A percentile compares a stretch with the other conserved stretches of the same genome.
phyloP scores from a whole-genome alignment of 2,888 invertebrate species.

The Stenichneumon culpator region DNA sequence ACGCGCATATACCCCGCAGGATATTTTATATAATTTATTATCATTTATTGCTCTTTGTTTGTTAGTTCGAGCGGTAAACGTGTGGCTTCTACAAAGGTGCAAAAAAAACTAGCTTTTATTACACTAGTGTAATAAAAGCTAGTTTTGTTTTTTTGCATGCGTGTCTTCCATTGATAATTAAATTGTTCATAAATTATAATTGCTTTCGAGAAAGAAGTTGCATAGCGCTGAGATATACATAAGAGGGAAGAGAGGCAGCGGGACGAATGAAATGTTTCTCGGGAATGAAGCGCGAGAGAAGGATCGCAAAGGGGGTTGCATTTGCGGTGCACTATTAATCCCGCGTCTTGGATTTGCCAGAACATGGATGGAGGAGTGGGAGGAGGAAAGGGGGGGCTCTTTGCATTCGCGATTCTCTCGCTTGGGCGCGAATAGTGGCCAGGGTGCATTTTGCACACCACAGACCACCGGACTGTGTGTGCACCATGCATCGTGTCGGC shows the following conservation, averaged over 20 bases:
- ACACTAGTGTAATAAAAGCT: slow-evolving; percentile 3
- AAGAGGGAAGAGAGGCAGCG: slow-evolving; percentile 14
- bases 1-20: too few species aligned
- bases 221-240: slow-evolving; percentile 24
- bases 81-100: neutral
- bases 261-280: slow-evolving; percentile 42
- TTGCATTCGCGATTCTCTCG: slow-evolving; percentile 78
- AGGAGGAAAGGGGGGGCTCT: slow-evolving; percentile 72
- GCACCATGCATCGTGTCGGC: slow-evolving; percentile 7
- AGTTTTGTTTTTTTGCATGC: slow-evolving; percentile 1
- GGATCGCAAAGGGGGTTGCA: slow-evolving; percentile 48
- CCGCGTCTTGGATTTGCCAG: slow-evolving; percentile 79
- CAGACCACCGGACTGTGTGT: slow-evolving; percentile 31
- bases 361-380: slow-evolving; percentile 31
- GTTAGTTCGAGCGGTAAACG: neutral
- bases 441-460: slow-evolving; percentile 64
- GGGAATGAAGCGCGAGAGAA: slow-evolving; percentile 44
- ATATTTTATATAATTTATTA: too few species aligned
- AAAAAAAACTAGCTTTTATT: neutral
- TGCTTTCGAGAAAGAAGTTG: slow-evolving; percentile 46
- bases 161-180: slow-evolving; percentile 49
- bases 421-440: slow-evolving; percentile 33
- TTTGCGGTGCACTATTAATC: slow-evolving; percentile 81
- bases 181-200: slow-evolving; percentile 64
- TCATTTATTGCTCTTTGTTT: too few species aligned